These are phyloP conservation scores for Clarias pachynema DNA, from an alignment of 2,797 vertebrate species.

Conservation along the genomic window DNA sequence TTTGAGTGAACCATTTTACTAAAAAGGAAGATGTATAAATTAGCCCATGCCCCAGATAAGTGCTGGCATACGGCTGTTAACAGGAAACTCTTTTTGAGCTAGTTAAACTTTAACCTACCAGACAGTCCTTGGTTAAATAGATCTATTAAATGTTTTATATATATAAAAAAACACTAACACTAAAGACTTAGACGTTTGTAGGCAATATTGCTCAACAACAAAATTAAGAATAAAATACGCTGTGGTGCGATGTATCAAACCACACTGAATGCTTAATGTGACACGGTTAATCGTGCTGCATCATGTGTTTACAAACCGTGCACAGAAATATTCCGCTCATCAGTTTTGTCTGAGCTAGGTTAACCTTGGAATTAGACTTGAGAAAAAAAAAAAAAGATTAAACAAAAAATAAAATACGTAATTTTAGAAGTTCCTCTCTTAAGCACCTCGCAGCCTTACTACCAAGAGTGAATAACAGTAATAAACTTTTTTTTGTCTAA, in stretches of 20 bases:
- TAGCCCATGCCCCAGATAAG: conserved; percentile 11
- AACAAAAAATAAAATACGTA: too few relatives aligned
- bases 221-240: background rate
- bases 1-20: background rate
- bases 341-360: background rate
- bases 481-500: too few relatives aligned
- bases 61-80: background rate
- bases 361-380: too few relatives aligned
- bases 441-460: too few relatives aligned
- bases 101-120: background rate
- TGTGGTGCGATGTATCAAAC: background rate
- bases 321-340: background rate
- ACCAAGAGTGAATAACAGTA: too few relatives aligned
- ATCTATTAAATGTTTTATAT: too few relatives aligned
- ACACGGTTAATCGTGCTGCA: background rate
- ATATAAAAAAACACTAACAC: too few relatives aligned
- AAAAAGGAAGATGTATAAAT: background rate
- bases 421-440: too few relatives aligned
- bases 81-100: background rate
- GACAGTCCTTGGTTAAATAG: background rate
- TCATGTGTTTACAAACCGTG: background rate
- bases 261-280: background rate
- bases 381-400: too few relatives aligned
- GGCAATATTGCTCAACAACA: background rate
- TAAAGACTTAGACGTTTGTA: background rate